Evolutionary conservation across 1,140 invertebrate genomes (phyloP).

Genomic region (Hetaerina americana): DNA sequence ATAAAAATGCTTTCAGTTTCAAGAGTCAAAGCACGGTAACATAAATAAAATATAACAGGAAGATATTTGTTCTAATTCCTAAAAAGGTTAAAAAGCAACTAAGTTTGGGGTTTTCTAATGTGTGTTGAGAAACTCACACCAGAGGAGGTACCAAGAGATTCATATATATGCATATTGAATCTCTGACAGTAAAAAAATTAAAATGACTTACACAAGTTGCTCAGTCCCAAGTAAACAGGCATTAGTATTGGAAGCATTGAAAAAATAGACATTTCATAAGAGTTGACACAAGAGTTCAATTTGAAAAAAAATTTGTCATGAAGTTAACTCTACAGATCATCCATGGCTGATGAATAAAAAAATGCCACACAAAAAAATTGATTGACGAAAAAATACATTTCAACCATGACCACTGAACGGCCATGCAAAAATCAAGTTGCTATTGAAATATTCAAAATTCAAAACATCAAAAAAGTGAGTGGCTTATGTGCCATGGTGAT

Average conservation of each 20-base stretch:
- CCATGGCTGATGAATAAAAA: not conserved
- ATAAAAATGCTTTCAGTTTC: too few species aligned
- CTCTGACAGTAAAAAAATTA: not conserved
- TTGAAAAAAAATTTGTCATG: not conserved
- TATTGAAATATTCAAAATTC: not conserved
- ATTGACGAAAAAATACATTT: too few species aligned
- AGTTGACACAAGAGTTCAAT: not conserved
- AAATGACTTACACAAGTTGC: not conserved
- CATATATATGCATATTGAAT: too few species aligned
- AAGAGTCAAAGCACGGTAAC: too few species aligned
- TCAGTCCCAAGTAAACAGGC: not conserved
- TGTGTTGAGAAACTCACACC: not conserved
- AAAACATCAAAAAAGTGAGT: not conserved
- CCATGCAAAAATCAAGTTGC: not conserved
- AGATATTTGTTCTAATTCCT: too few species aligned
- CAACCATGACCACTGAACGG: too few species aligned
- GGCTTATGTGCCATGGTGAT: not conserved
- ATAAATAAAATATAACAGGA: too few species aligned
- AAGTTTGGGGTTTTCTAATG: not conserved
- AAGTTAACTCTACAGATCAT: not conserved
- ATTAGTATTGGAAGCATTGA: not conserved
- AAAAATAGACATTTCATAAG: not conserved
- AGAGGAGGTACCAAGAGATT: too few species aligned
- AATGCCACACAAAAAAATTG: not conserved
- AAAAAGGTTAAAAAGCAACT: not conserved